Conservation (phyloP, 2,797 vertebrate species). For the Spheniscus humboldti region DNA sequence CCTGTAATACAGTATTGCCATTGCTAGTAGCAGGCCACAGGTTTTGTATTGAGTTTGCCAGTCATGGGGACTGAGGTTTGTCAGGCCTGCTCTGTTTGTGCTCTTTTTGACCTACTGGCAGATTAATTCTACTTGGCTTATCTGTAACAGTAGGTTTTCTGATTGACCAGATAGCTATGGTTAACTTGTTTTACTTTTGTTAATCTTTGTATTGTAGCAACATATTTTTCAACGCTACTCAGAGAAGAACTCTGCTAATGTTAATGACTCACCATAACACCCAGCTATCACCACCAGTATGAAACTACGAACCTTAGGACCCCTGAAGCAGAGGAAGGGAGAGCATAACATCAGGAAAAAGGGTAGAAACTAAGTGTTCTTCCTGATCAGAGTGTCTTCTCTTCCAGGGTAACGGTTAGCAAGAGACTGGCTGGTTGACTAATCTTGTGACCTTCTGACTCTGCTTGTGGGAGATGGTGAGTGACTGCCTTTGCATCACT, state of each 20-base stretch:
- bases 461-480: not conserved
- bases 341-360: not conserved
- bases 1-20: not conserved
- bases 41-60: not conserved
- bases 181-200: not conserved
- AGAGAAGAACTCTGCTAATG: no score
- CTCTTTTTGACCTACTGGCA: not conserved
- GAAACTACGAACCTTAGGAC: not conserved
- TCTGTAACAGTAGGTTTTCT: not conserved
- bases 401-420: not conserved
- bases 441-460: not conserved
- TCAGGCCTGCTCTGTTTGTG: not conserved
- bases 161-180: not conserved
- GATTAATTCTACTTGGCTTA: not conserved
- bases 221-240: not conserved
- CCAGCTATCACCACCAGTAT: not conserved
- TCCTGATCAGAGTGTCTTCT: not conserved
- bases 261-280: not conserved
- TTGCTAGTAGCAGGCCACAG: not conserved
- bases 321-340: not conserved
- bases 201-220: not conserved
- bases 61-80: not conserved
- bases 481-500: not conserved
- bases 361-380: not conserved
- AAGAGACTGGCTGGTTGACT: not conserved